phyloP scores from a whole-genome alignment of 1,140 invertebrate species.

The Wasmannia auropunctata region DNA sequence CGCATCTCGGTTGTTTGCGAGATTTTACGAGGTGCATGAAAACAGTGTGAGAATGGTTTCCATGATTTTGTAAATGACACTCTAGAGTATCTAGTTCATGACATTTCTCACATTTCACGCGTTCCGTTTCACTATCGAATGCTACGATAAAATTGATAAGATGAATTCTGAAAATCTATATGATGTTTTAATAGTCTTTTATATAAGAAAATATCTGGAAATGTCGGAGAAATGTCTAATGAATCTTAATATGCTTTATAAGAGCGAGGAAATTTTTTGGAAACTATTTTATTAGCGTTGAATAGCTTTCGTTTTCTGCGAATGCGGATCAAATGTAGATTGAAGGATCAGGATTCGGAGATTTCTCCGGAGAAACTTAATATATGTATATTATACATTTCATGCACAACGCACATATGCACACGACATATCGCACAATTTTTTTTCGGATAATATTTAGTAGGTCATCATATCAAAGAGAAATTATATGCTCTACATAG shows the following conservation, averaged over 20 bases:
- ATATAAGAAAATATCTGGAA: not conserved
- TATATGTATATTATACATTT: slow-evolving; percentile 1
- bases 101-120: no score
- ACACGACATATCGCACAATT: not conserved
- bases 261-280: not conserved
- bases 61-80: not conserved
- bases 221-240: not conserved
- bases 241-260: not conserved
- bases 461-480: slow-evolving; percentile 13
- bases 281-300: not conserved
- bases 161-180: not conserved
- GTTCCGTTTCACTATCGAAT: not conserved
- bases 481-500: slow-evolving; percentile 4
- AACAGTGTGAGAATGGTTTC: slow-evolving; percentile 1
- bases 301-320: not conserved
- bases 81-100: not conserved
- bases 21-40: slow-evolving; percentile 32
- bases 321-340: slow-evolving; percentile 8
- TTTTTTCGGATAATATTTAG: slow-evolving; percentile 9
- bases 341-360: not conserved
- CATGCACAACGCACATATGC: not conserved
- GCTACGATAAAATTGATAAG: not conserved
- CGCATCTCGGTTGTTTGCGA: slow-evolving; percentile 29
- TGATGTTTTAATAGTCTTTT: not conserved
- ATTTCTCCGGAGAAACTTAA: slow-evolving; percentile 37